Evolutionary conservation across 2,113 vertebrate genomes (phyloP).

Genomic region (Solea solea): DNA sequence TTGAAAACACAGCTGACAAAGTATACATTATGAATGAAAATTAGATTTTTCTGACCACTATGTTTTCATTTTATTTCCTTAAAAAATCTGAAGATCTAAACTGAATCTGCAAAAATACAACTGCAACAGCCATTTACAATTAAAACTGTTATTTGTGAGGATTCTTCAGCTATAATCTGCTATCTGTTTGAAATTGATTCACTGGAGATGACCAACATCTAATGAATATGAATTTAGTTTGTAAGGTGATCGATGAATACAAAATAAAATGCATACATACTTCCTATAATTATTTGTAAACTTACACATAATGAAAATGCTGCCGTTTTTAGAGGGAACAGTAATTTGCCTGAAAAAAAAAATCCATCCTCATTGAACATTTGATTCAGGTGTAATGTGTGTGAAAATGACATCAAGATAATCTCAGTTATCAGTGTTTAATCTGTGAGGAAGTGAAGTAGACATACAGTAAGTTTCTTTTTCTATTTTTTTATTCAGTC

Average conservation of each 20-base stretch:
- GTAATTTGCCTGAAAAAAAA: too few species aligned
- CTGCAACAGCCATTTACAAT: neutral
- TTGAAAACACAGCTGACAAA: too few species aligned
- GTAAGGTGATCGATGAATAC: too few species aligned
- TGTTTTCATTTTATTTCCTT: neutral
- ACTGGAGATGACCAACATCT: neutral
- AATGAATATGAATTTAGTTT: too few species aligned
- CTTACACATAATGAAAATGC: too few species aligned
- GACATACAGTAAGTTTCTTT: slow-evolving; percentile 12
- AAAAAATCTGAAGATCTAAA: neutral
- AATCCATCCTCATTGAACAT: too few species aligned
- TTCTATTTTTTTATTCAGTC: slow-evolving; percentile 65
- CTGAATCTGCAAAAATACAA: neutral
- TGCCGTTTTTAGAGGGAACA: too few species aligned
- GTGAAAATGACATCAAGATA: slow-evolving; percentile 12
- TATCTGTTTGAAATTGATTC: neutral
- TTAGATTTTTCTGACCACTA: neutral
- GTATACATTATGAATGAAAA: too few species aligned
- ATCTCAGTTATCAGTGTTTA: slow-evolving; percentile 5
- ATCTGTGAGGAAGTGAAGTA: slow-evolving; percentile 29
- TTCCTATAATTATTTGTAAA: too few species aligned
- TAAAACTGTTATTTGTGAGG: neutral
- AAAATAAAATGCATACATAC: too few species aligned
- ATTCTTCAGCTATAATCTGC: too few species aligned
- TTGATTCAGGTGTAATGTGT: neutral